Base-by-base conservation (phyloP, 2,113 vertebrate species). In the Cettia cetti region DNA sequence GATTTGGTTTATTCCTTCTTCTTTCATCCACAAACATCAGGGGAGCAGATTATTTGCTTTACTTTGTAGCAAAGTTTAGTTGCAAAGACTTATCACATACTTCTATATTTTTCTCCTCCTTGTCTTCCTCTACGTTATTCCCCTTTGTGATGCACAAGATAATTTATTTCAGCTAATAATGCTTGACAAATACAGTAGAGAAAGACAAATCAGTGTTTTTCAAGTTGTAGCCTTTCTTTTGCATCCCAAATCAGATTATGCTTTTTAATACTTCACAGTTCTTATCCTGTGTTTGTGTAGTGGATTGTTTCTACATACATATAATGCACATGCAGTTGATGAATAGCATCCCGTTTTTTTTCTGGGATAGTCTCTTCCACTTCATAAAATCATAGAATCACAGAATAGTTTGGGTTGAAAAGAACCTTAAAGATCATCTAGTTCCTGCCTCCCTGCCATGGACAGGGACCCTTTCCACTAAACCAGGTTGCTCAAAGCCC, bases 1-100 rank as follows among this genome's bases (percentile, higher is more conserved):
- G 2, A 7, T 86, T 79, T 61, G 17, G 6, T 49, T n/a, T 49
- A 2, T 79, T 69, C 15, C 16, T 76, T 53, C 53, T 59, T 90
- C 7, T 75, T 11, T 14, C 8, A 13, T 77, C 35, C 23, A 33
- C 33, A 77, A 42, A 54, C 40, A 21, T 27, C 45, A 72, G n/a
- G 24, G 21, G 81, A 95, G 42, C 4, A 26, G 53, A 24, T 81
- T 69, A 35, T 77, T 81, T 27, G 7, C 28, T 74, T 74, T 30
- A 49, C 21, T 75, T 86, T 60, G 13, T 87, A 56, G 33, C 17
- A 42, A 68, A 77, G 19, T 39, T 47, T 7, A 52, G 7, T 49
- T 42, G 24, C 1, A 1, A 76, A 59, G 19, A 22, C 17, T 59
- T 64, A 26, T 0, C 28, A 39, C 26, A 12, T 52, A 22, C 23